Evolutionary conservation across 2,888 invertebrate species (phyloP).

Genomic region (Philereme transversata): DNA sequence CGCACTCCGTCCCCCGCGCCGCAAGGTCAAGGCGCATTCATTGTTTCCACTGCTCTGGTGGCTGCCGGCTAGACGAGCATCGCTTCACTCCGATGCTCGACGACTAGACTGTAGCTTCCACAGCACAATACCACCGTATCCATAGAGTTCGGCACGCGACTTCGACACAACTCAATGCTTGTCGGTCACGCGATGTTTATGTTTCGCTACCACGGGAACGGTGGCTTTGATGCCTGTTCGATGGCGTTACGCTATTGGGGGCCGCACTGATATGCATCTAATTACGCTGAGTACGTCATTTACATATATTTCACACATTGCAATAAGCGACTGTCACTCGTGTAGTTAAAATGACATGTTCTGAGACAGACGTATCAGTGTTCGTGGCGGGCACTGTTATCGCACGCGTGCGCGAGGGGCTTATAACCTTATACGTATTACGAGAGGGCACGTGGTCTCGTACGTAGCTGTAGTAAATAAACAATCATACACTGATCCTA

Average conservation of each 20-base stretch:
- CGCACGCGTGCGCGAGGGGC: slow-evolving; percentile 46
- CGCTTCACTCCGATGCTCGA: slow-evolving; percentile 54
- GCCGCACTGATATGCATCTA: slow-evolving; percentile 50
- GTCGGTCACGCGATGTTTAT: slow-evolving; percentile 80
- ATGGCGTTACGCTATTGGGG: slow-evolving; percentile 56
- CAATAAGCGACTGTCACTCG: slow-evolving; percentile 27
- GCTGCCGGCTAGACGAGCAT: slow-evolving; percentile 59
- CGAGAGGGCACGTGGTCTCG: slow-evolving; percentile 57
- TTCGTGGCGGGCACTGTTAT: slow-evolving; percentile 45
- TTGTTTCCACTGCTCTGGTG: slow-evolving; percentile 67
- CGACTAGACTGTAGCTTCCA: slow-evolving; percentile 48
- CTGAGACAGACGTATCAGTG: slow-evolving; percentile 30
- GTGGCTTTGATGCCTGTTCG: slow-evolving; percentile 45
- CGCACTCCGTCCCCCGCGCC: slow-evolving; percentile 71
- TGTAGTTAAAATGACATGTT: slow-evolving; percentile 25
- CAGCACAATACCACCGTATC: slow-evolving; percentile 44
- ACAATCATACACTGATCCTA: slow-evolving; percentile 42
- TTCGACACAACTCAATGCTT: slow-evolving; percentile 48
- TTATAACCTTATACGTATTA: slow-evolving; percentile 17
- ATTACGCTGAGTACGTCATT: slow-evolving; percentile 43
- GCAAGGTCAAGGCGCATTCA: slow-evolving; percentile 81
- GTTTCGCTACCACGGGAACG: slow-evolving; percentile 78
- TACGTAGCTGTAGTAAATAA: slow-evolving; percentile 59
- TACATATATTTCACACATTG: slow-evolving; percentile 32
- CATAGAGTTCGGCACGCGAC: slow-evolving; percentile 48